phyloP scores from a whole-genome alignment of 2,888 invertebrate genomes.

The Eledone cirrhosa region DNA sequence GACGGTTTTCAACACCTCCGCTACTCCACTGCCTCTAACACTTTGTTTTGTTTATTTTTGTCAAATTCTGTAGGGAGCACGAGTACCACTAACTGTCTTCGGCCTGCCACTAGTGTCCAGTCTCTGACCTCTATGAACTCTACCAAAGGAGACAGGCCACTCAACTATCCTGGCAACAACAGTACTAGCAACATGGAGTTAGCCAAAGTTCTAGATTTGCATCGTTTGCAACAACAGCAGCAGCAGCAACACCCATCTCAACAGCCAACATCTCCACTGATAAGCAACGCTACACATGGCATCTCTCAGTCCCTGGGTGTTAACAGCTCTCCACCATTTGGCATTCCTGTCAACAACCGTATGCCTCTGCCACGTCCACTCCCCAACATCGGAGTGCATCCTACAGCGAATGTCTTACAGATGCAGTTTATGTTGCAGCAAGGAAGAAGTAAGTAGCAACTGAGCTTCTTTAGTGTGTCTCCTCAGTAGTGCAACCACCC shows the following conservation, averaged over 20 bases:
- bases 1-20: too few species aligned
- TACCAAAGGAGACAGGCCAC: conserved; percentile 30
- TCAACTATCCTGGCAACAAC: conserved; percentile 36
- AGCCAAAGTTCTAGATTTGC: conserved; percentile 20
- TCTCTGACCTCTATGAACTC: background rate
- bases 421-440: conserved; percentile 55
- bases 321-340: conserved; percentile 43
- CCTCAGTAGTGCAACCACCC: too few species aligned
- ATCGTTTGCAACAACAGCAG: conserved; percentile 44
- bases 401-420: conserved; percentile 44
- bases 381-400: conserved; percentile 34
- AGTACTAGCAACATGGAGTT: conserved; percentile 36
- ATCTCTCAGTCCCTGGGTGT: conserved; percentile 34
- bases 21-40: too few species aligned
- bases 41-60: background rate
- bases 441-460: conserved; percentile 23
- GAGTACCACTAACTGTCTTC: background rate
- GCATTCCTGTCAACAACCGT: conserved; percentile 51
- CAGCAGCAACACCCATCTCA: conserved; percentile 29
- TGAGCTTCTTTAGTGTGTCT: too few species aligned
- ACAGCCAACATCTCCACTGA: conserved; percentile 27
- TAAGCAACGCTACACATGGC: conserved; percentile 10
- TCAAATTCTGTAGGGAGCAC: background rate
- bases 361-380: conserved; percentile 47
- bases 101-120: background rate